Conservation (phyloP, 1,140 invertebrate genomes). For the Ectropis grisescens region DNA sequence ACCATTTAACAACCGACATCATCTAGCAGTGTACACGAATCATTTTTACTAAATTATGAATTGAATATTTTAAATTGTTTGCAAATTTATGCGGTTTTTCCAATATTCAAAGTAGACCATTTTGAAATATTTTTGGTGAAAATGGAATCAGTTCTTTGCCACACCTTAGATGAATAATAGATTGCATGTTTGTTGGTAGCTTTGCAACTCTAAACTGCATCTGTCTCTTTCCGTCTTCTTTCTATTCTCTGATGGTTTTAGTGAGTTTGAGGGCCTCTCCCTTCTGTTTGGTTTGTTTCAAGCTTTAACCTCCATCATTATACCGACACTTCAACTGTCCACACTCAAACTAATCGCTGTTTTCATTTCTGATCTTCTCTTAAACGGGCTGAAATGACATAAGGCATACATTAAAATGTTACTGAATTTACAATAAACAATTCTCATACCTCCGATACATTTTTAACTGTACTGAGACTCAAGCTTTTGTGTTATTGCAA, state of each 20-base stretch:
- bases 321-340: slow-evolving; percentile 41
- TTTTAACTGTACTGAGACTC: slow-evolving; percentile 29
- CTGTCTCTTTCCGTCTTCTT: slow-evolving; percentile 34
- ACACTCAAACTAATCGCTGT: slow-evolving; percentile 10
- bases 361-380: neutral
- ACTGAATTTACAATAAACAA: slow-evolving; percentile 7
- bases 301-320: slow-evolving; percentile 52
- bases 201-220: slow-evolving; percentile 25
- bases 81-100: slow-evolving; percentile 41
- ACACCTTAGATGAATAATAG: slow-evolving; percentile 65
- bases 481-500: slow-evolving; percentile 27
- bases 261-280: slow-evolving; percentile 23
- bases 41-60: slow-evolving; percentile 44
- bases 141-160: slow-evolving; percentile 65
- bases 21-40: slow-evolving; percentile 57
- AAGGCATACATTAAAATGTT: slow-evolving; percentile 24
- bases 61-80: slow-evolving; percentile 48
- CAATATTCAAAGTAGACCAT: slow-evolving; percentile 38
- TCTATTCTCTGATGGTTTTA: slow-evolving; percentile 25
- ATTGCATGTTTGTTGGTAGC: slow-evolving; percentile 46
- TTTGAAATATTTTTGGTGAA: slow-evolving; percentile 41
- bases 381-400: too few species aligned
- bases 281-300: slow-evolving; percentile 30
- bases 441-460: slow-evolving; percentile 6
- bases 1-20: slow-evolving; percentile 56